Base-by-base conservation (phyloP, 2,888 invertebrate genomes). In the Rhodophaea formosa region DNA sequence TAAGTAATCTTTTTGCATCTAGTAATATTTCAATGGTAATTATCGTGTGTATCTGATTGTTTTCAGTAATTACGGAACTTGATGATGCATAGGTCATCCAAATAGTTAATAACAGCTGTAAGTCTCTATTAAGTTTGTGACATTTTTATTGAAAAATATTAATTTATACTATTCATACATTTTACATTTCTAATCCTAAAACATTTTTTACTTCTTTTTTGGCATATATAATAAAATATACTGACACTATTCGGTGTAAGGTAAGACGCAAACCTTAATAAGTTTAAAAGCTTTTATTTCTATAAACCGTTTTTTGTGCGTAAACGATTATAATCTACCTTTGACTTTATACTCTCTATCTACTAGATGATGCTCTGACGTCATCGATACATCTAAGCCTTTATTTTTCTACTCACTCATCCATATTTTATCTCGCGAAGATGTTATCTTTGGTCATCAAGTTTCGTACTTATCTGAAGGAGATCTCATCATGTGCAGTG, bases 401-500 rank as follows among this genome's bases (percentile, higher is more conserved):
- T 3, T 5, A 12, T 39, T 12, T n/a, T 12, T 10, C 12, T 39
- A n/a, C 1, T n/a, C 5, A 3, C 3, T 8, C 12, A 46, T 8
- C 17, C 6, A n/a, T 16, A 10, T 35, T 3, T 12, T 39, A 39
- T 39, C 39, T 39, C 3, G 12, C 5, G n/a, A 10, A 39, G 39
- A 35, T 51, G 15, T 35, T 35, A 35, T 51, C 16, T 16, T 32
- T 3, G n/a, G 29, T 29, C 12, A n/a, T 17, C 35, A 51, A 8
- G 51, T 51, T 51, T 51, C n/a, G 39, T 35, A 51, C 14, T 17
- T 51, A 51, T 51, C 51, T 35, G 35, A 23, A 23, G n/a, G 7
- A 51, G 35, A 51, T 51, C 51, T 35, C 35, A 51, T 51, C 7
- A 46, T 2, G 32, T 35, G 51, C 51, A 51, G 35, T 51, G 51